These are phyloP conservation scores for Carterocephalus palaemon DNA, from an alignment of 2,888 invertebrate species.

Conservation along the genomic window DNA sequence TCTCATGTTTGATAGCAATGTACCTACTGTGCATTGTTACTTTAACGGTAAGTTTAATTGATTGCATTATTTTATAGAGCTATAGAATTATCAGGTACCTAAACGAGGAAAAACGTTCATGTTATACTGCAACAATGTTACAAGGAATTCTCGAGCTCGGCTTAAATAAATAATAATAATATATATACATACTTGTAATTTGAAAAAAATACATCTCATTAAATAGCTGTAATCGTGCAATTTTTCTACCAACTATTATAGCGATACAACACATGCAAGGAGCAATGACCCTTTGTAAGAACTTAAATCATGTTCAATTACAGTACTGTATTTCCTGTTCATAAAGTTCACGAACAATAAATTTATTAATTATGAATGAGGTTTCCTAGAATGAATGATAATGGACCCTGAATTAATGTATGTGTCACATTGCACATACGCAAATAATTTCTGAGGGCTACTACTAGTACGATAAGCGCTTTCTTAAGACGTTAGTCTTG, in stretches of 20 bases:
- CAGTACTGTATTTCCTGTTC: conserved; percentile 42
- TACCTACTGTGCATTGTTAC: no score
- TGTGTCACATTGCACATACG: conserved; percentile 22
- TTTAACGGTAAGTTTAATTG: no score
- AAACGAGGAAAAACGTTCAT: conserved; percentile 3
- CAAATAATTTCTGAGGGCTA: conserved; percentile 18
- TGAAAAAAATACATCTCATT: conserved; percentile 15
- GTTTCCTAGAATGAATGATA: conserved; percentile 51
- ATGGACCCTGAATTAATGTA: conserved; percentile 35
- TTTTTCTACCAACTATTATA: conserved; percentile 1
- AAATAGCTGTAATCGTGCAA: not conserved
- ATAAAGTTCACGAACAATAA: conserved; percentile 48
- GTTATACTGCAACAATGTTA: not conserved
- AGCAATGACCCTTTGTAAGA: conserved; percentile 14
- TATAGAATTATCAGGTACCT: no score
- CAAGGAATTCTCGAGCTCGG: not conserved
- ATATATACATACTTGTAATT: not conserved
- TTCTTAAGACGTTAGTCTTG: conserved; percentile 5
- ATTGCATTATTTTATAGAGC: no score
- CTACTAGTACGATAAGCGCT: conserved; percentile 7
- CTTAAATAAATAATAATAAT: no score
- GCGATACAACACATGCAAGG: conserved; percentile 13
- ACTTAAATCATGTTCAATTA: conserved; percentile 26
- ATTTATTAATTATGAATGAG: conserved; percentile 67
- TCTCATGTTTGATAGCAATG: no score